Percentiles rank a stretch among this genome's conserved stretches.
These are phyloP conservation scores for Stenurella melanura DNA, from an alignment of 2,888 invertebrate genomes.

Conservation along the genomic window DNA sequence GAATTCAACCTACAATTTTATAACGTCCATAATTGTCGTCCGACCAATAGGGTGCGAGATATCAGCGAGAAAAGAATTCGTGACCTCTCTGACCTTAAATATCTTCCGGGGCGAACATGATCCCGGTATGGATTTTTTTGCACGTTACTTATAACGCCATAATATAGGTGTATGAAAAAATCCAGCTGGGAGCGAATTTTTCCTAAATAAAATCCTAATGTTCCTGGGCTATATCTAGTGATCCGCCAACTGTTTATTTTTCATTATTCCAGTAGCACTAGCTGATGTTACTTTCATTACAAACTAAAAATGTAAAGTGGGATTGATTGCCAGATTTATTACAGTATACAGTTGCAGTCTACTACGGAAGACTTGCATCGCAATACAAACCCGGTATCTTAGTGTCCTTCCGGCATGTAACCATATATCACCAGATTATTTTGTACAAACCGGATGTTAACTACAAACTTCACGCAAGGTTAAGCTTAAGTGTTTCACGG, in stretches of 20 bases:
- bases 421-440: slow-evolving; percentile 38
- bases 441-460: slow-evolving; percentile 35
- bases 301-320: not conserved
- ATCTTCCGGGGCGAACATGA: no score
- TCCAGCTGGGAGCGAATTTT: no score
- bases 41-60: no score
- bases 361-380: slow-evolving; percentile 26
- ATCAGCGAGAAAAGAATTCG: no score
- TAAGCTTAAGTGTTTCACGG: slow-evolving; percentile 14
- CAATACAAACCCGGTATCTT: not conserved
- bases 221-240: not conserved
- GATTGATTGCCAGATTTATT: not conserved
- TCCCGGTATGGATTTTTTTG: no score
- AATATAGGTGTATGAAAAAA: no score
- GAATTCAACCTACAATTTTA: no score
- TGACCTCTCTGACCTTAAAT: no score
- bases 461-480: slow-evolving; percentile 35
- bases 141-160: no score
- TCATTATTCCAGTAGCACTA: not conserved
- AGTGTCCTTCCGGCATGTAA: slow-evolving; percentile 33
- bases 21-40: no score
- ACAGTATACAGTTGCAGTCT: not conserved
- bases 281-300: not conserved
- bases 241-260: not conserved
- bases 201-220: no score